Evolutionary conservation across 2,113 vertebrate genomes (phyloP).

Genomic region (Tachuris rubrigastra): DNA sequence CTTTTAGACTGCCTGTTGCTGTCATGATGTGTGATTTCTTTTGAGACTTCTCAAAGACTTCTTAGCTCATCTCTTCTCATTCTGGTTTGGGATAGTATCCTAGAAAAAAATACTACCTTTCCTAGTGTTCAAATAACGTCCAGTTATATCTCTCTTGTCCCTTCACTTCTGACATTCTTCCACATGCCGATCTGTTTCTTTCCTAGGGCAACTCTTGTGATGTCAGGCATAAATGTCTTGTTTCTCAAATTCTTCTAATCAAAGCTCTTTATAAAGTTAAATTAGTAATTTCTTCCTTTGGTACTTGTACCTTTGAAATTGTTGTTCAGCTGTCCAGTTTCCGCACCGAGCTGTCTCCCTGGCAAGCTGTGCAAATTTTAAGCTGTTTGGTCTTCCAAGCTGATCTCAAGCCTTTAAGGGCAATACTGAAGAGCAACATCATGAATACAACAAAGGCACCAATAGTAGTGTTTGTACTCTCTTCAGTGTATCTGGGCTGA

Average conservation of each 20-base stretch:
- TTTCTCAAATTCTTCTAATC: neutral
- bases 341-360: neutral
- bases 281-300: neutral
- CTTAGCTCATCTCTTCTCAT: neutral
- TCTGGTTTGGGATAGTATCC: neutral
- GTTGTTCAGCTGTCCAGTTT: neutral
- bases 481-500: neutral
- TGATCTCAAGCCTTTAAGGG: neutral
- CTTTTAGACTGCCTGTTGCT: neutral
- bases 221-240: neutral
- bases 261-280: neutral
- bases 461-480: neutral
- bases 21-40: neutral
- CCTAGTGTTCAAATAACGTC: neutral
- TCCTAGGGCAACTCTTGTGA: neutral
- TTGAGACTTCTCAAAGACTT: neutral
- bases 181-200: neutral
- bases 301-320: neutral
- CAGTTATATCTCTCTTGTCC: neutral
- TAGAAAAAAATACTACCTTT: neutral
- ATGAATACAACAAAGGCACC: fast-evolving
- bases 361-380: neutral
- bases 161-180: neutral
- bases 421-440: neutral
- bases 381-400: neutral